These are phyloP conservation scores for Brachyhypopomus occidentalis DNA, from an alignment of 2,113 vertebrate genomes.

Conservation along the genomic window DNA sequence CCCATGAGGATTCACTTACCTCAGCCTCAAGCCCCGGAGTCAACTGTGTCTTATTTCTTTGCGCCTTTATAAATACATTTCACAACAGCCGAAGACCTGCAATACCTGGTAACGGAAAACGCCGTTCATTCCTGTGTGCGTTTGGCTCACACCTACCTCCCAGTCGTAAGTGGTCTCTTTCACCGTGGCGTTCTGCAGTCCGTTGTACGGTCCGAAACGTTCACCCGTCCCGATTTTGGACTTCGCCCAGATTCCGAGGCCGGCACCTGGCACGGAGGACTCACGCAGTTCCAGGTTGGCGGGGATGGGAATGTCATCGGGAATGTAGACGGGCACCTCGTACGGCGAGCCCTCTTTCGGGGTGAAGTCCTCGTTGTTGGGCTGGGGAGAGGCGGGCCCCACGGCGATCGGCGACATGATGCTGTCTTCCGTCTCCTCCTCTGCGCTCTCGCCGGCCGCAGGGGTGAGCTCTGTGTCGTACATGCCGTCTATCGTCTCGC, in stretches of 20 bases:
- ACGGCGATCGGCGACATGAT: constrained; percentile 92
- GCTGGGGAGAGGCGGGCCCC: constrained; percentile 85
- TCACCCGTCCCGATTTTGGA: constrained; percentile 84
- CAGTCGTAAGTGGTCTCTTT: constrained; percentile 93
- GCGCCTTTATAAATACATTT: constrained; percentile 5
- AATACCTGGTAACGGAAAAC: not conserved
- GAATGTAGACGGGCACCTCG: constrained; percentile 98
- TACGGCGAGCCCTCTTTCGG: constrained; percentile 99
- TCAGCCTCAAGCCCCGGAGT: not conserved
- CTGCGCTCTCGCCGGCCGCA: constrained; percentile 83
- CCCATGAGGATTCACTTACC: constrained; percentile 52
- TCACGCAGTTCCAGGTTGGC: constrained; percentile 94
- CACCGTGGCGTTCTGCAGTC: constrained; percentile 77
- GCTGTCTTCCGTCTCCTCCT: constrained; percentile 92
- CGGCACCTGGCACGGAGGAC: constrained; percentile 93
- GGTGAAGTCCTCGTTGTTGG: constrained; percentile 93
- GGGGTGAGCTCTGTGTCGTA: constrained; percentile 91
- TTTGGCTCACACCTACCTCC: constrained; percentile 81
- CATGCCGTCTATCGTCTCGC: constrained; percentile 89
- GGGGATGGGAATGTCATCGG: constrained; percentile 97
- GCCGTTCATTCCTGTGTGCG: too few relatives aligned
- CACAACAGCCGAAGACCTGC: not conserved
- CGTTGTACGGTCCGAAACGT: constrained; percentile 86
- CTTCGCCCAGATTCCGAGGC: constrained; percentile 96
- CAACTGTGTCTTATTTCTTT: constrained; percentile 7